Base-by-base conservation (phyloP, 2,888 invertebrate species). In the Leucophenga maculata region DNA sequence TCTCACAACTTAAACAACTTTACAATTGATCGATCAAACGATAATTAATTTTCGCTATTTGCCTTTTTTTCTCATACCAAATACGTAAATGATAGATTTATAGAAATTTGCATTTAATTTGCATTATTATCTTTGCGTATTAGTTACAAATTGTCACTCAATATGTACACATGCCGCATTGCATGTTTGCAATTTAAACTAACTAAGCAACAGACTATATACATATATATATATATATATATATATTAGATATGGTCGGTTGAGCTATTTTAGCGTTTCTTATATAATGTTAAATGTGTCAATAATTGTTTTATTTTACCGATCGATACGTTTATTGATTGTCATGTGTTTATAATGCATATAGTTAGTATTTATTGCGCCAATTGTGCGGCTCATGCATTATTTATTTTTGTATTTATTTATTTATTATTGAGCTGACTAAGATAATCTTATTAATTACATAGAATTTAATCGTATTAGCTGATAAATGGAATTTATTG, bases 231-330 rank as follows among this genome's bases (percentile, higher is more conserved):
- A n/a, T n/a, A n/a, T n/a, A n/a, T n/a, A n/a, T 6, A 39, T 39
- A 8, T 11, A 18, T 50, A 4, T 3, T 50, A 16, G 8, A 16
- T 50, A 50, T 50, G n/a, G 50, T 50, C n/a, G 26, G 2, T 26
- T 26, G 26, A 26, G 26, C 26, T 26, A 4, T 26, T 26, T 26
- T 2, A 26, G 26, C 26, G 39, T 20, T 62, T 44, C 13, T 62
- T 62, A 46, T 62, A 46, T 46, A 62, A 62, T 62, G 62, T 44
- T 62, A 62, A 62, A 62, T 62, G 62, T 62, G 62, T 62, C 62
- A 62, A 62, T 62, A 62, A 62, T 44, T 62, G 62, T 62, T 62
- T 62, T 62, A 62, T 62, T 62, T 62, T 46, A 62, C 44, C 62
- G 62, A 50, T 18, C 39, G 39, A 46, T 46, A 44, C 20, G 44